Evolutionary conservation across 1,140 invertebrate genomes (phyloP).

Genomic region (Papilio polytes): DNA sequence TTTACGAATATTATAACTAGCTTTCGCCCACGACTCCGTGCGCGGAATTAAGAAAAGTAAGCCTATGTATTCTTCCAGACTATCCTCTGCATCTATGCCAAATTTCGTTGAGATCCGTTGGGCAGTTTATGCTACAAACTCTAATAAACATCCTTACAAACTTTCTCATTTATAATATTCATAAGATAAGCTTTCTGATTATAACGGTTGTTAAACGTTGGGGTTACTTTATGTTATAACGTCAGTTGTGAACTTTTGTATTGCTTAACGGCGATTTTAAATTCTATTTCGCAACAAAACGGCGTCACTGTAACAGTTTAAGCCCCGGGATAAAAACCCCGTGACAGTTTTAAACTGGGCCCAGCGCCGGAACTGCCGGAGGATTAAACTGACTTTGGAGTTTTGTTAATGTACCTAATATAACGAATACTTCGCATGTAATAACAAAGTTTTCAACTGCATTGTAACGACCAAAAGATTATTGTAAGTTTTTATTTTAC

Average conservation of each 20-base stretch:
- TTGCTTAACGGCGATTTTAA: neutral
- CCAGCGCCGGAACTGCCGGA: neutral
- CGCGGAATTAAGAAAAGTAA: too few relatives aligned
- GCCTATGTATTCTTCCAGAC: too few relatives aligned
- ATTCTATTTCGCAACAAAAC: constrained; percentile 11
- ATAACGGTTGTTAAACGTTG: neutral
- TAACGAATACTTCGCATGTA: neutral
- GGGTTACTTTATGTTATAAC: neutral
- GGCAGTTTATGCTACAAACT: too few relatives aligned
- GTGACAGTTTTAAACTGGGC: constrained; percentile 18
- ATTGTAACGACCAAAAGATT: neutral
- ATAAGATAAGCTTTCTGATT: too few relatives aligned
- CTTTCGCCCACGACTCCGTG: too few relatives aligned
- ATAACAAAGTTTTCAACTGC: neutral
- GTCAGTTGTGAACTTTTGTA: neutral
- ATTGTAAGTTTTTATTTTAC: too few relatives aligned
- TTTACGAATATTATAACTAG: too few relatives aligned
- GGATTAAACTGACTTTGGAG: constrained; percentile 14
- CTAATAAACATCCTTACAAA: too few relatives aligned
- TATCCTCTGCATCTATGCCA: too few relatives aligned
- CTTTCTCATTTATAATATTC: too few relatives aligned
- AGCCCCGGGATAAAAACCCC: constrained; percentile 1
- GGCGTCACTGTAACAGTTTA: constrained; percentile 5
- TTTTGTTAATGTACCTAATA: neutral
- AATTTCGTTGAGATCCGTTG: too few relatives aligned